phyloP scores from a whole-genome alignment of 92 coral and sea anemone species.

The Parazoanthus atlanticus region DNA sequence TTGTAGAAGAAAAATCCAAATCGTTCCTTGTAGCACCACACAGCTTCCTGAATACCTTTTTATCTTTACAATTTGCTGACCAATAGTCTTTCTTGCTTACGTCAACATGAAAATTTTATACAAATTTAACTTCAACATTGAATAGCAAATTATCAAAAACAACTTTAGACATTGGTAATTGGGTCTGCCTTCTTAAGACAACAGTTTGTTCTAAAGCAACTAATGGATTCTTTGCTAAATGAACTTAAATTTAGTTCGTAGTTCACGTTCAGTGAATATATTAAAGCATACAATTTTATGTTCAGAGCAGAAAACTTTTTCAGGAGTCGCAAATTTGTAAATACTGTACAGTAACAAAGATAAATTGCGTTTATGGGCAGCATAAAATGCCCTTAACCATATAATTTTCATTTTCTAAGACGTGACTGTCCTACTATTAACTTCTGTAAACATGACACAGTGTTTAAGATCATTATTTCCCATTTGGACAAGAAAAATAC shows the following conservation, averaged over 20 bases:
- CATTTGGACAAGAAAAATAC: constrained; percentile 32
- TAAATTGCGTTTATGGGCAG: neutral
- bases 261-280: constrained; percentile 23
- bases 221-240: constrained; percentile 44
- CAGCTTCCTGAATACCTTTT: constrained; percentile 9
- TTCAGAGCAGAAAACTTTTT: neutral
- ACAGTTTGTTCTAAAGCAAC: constrained; percentile 30
- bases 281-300: constrained; percentile 10
- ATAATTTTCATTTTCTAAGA: constrained; percentile 2
- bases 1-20: constrained; percentile 24
- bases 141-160: constrained; percentile 40
- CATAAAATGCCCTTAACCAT: neutral
- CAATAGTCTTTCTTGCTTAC: constrained; percentile 14
- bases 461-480: constrained; percentile 33
- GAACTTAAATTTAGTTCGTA: constrained; percentile 39
- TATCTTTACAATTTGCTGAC: constrained; percentile 20
- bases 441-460: constrained; percentile 28
- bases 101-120: constrained; percentile 42
- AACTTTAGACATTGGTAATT: constrained; percentile 40
- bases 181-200: constrained; percentile 43
- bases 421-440: neutral
- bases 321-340: neutral
- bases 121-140: constrained; percentile 48
- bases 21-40: neutral
- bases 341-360: constrained; percentile 10